Evolutionary conservation across 2,797 vertebrate species (phyloP), one percentile per base, ranked within the genome.

Genomic region (Rachycentron canadum): DNA sequence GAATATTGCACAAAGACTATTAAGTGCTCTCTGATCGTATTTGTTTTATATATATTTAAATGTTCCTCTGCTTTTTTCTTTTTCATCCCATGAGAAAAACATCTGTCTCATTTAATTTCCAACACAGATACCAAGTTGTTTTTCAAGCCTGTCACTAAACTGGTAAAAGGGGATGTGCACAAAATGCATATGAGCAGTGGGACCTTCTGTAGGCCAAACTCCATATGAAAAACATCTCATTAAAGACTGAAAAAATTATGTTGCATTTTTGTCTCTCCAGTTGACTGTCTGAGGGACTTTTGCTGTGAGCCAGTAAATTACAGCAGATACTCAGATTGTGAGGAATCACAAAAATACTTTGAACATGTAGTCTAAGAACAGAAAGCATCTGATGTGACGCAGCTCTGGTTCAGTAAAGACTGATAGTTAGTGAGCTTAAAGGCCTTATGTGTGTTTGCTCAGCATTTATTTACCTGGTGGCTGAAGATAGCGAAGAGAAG

Each of bases 401-500:
- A 26, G 28, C 26, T 6, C 32, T 43, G 41, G 2, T 5, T 57
- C 19, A 25, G 25, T 32, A 28, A 61, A 23, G 17, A 50, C 25
- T 43, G 14, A 53, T 28, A 45, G 11, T 19, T 5, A 57, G 14
- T 56, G 4, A 1, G 17, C 9, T 30, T 0, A 64, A 21, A 60
- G n/a, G 19, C 23, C 43, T 34, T 43, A 19, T 19, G 1, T 28
- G 43, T 26, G 9, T 1, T 4, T 25, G 23, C 26, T 21, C 3
- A 13, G 17, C 45, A 19, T 45, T 12, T 0, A 65, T 81, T 88
- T 92, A 96, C 95, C 94, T 93, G 92, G 3, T 80, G 59, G 65
- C 28, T 67, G 85, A 68, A 47, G 59, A 81, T 30, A 1, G 65
- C 43, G 1, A 91, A 68, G 73, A 90, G 40, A 41, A 90, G 66